phyloP scores from a whole-genome alignment of 1,140 invertebrate genomes.

The Dufourea novaeangliae region DNA sequence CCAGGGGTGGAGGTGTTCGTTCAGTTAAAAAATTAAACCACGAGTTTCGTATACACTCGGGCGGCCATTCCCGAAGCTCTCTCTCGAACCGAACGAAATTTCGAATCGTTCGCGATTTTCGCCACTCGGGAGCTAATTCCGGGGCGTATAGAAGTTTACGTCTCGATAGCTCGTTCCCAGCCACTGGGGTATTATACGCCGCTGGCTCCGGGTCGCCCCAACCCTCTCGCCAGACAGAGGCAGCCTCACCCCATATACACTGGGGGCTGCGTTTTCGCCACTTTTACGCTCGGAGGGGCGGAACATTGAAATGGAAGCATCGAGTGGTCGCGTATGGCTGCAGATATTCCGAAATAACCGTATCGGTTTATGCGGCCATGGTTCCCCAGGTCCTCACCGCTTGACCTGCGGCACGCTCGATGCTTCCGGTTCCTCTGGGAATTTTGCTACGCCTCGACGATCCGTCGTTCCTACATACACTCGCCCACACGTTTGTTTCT shows the following conservation, averaged over 20 bases:
- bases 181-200: conserved; percentile 29
- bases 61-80: neutral
- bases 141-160: conserved; percentile 34
- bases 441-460: neutral
- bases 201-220: conserved; percentile 12
- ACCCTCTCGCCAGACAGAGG: conserved; percentile 48
- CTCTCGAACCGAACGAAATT: neutral
- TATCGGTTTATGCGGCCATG: conserved; percentile 73
- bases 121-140: conserved; percentile 31
- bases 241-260: conserved; percentile 49
- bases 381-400: conserved; percentile 53
- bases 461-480: neutral
- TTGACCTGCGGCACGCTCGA: neutral
- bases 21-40: neutral
- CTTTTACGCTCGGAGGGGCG: conserved; percentile 76
- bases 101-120: conserved; percentile 14
- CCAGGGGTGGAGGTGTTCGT: neutral
- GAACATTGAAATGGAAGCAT: conserved; percentile 79
- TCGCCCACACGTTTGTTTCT: too few species aligned
- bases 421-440: neutral
- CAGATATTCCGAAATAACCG: conserved; percentile 77
- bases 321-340: conserved; percentile 70
- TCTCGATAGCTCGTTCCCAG: conserved; percentile 37
- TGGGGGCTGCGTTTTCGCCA: conserved; percentile 77
- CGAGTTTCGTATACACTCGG: neutral